Evolutionary conservation across 2,797 vertebrate species (phyloP), one percentile per base, ranked within the genome.

Genomic region (Uromys caudimaculatus): DNA sequence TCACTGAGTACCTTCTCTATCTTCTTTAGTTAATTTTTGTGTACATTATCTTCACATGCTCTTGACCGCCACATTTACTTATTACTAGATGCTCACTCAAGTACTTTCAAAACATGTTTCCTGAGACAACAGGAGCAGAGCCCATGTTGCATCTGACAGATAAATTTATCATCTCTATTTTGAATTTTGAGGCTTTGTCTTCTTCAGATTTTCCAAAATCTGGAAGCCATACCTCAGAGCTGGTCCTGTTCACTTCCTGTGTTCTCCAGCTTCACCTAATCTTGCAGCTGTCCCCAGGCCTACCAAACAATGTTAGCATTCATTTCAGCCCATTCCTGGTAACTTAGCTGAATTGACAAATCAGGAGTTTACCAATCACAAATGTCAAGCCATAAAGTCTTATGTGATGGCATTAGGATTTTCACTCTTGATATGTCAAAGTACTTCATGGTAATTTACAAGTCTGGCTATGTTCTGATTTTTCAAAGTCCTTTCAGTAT

Each of bases 311-410:
- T 19, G 8, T 77, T 85, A 29, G 32, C 56, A 24, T 73, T 93
- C 27, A 88, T 71, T 96, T 85, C 47, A 82, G 52, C 69, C 6
- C 16, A 4, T 90, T 76, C 32, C 10, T 54, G 38, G 27, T 38
- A 4, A 60, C 58, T 60, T 9, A 60, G 58, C 24, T 23, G 9
- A 60, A 60, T 27, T 60, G 58, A 60, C 87, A 87, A 91, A 75
- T 4, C 92, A 95, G 29, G 38, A 50, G 84, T 92, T 89, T 90
- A 11, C 21, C 73, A 87, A 47, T 91, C n/a, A 92, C 29, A 92
- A 95, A 95, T 16, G 27, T 67, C 87, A 87, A 76, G 32, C 60
- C 91, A 41, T 2, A 54, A 16, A 84, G 38, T 29, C 90, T 92
- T 75, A 82, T 89, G 88, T 60, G 75, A 60, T 27, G 78, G 16